Base-by-base conservation (phyloP, 2,113 vertebrate species). In the Panurus biarmicus region DNA sequence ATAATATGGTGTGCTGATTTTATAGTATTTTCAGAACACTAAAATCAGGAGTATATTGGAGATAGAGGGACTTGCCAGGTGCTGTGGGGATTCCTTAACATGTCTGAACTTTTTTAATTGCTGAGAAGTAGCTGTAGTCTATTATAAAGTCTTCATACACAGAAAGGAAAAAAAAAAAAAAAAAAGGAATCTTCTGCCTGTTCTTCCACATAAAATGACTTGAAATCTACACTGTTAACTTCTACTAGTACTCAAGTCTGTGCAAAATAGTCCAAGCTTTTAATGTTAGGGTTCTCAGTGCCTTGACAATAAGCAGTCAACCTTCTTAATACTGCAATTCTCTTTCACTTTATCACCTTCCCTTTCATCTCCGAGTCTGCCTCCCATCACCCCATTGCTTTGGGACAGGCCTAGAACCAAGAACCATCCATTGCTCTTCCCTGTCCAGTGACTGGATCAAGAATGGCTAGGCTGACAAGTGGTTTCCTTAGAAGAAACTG, bases 11-110 rank as follows among this genome's bases (percentile, higher is more conserved):
- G 80, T 96, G 89, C 87, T 96, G 77, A 81, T 76, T 48, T 90
- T 93, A 19, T 72, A 80, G 61, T 58, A 94, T 89, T 96, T 94
- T 93, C 91, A 95, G 90, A 94, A 66, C 90, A 96, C 97, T 96
- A 90, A 86, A 81, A 79, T 70, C 38, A 88, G 75, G 31, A 94
- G 61, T 94, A 95, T 96, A 83, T 78, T 96, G 78, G 84, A 71
- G 87, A 93, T 89, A 8, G 85, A 72, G 58, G 58, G 65, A 89
- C 66, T 93, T 85, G 82, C 73, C 56, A 94, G 96, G 95, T 92
- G 70, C 85, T 97, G 11, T 94, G 80, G 82, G 77, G 90, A 88
- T 94, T 91, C 92, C 72, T 95, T 92, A 90, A 90, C 51, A 26
- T 81, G 74, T 93, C 93, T 94, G 45, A 72, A 44, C 66, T 80